phyloP scores from a whole-genome alignment of 1,140 invertebrate genomes.

The Varroa destructor region DNA sequence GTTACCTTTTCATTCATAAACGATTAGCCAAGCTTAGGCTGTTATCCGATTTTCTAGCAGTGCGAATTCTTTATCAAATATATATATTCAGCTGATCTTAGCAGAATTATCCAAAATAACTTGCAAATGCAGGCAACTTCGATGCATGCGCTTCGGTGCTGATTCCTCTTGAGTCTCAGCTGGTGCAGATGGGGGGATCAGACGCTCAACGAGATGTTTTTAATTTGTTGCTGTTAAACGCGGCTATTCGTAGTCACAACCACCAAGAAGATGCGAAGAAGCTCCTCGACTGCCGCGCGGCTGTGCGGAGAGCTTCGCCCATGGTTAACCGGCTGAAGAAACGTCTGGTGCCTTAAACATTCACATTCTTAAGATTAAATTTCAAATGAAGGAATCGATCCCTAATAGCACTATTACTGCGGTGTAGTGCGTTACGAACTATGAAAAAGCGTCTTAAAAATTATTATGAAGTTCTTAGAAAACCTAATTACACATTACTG shows the following conservation, averaged over 20 bases:
- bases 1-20: slow-evolving; percentile 32
- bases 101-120: no score
- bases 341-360: not conserved
- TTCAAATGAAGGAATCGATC: no score
- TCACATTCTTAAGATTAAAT: no score
- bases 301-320: not conserved
- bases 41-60: slow-evolving; percentile 1
- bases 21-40: slow-evolving; percentile 41
- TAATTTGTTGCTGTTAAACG: slow-evolving; percentile 41
- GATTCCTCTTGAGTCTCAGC: slow-evolving; percentile 2
- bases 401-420: no score
- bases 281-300: not conserved
- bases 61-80: not conserved
- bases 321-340: slow-evolving; percentile 9
- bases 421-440: no score
- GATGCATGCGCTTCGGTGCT: not conserved
- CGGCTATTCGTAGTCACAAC: slow-evolving; percentile 36
- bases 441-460: no score
- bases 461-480: no score
- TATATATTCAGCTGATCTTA: slow-evolving; percentile 23
- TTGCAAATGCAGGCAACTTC: slow-evolving; percentile 9
- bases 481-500: no score
- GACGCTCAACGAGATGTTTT: slow-evolving; percentile 41
- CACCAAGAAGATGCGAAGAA: slow-evolving; percentile 12
- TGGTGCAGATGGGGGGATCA: slow-evolving; percentile 30